Conservation (phyloP, 2,113 vertebrate species). For the Oryzias javanicus region DNA sequence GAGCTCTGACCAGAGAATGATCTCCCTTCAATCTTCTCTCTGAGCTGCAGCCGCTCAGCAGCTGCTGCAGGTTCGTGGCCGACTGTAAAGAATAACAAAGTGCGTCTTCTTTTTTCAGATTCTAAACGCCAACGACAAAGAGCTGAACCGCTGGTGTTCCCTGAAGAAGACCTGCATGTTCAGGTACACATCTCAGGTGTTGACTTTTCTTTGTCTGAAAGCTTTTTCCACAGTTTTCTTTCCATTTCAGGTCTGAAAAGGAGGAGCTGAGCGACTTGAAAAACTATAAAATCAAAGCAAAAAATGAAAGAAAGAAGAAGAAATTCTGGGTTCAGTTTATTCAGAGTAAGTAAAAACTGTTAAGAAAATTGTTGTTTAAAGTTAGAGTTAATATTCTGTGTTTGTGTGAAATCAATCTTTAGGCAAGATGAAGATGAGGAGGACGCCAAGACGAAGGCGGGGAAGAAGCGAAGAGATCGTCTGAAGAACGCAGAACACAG, state of each 20-base stretch:
- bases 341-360: slow-evolving; percentile 72
- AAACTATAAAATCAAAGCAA: slow-evolving; percentile 79
- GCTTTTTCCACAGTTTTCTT: background rate
- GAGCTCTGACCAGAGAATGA: slow-evolving; percentile 79
- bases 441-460: slow-evolving; percentile 57
- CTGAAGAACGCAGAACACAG: slow-evolving; percentile 28
- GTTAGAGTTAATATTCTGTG: background rate
- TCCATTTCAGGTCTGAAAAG: slow-evolving; percentile 77
- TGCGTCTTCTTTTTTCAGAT: slow-evolving; percentile 71
- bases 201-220: accelerated
- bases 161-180: slow-evolving; percentile 93
- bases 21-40: slow-evolving; percentile 81
- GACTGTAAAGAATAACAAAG: background rate
- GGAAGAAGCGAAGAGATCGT: slow-evolving; percentile 66
- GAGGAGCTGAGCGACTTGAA: slow-evolving; percentile 82
- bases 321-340: slow-evolving; percentile 80
- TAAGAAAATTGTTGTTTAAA: background rate
- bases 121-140: slow-evolving; percentile 82
- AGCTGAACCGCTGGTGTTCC: slow-evolving; percentile 89
- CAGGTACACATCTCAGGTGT: slow-evolving; percentile 68
- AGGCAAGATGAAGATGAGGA: slow-evolving; percentile 57
- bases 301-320: slow-evolving; percentile 77
- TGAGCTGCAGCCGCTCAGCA: slow-evolving; percentile 63
- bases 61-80: background rate
- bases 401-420: slow-evolving; percentile 8